A percentile compares a stretch with the other conserved stretches of the same genome.
Conservation (phyloP, 2,888 invertebrate genomes). For the Andrena chrysosceles region DNA sequence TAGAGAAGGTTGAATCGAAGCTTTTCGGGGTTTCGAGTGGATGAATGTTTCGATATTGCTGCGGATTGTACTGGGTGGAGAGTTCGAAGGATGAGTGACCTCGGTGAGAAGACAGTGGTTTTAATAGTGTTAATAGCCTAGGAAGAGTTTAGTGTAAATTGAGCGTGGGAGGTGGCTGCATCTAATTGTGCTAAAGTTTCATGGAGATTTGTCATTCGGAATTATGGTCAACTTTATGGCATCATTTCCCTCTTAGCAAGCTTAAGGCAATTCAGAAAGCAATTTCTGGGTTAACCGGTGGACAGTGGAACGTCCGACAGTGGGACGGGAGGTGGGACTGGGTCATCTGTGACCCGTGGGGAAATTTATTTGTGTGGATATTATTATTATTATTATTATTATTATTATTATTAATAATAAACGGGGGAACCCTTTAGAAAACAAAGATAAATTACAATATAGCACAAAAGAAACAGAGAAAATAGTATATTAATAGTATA, state of each 20-base stretch:
- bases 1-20: neutral
- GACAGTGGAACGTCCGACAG: no score
- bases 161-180: neutral
- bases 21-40: no score
- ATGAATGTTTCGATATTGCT: no score
- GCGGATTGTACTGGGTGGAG: neutral
- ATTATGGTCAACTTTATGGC: neutral
- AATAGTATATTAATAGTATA: no score
- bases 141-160: neutral
- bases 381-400: no score
- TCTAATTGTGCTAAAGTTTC: neutral
- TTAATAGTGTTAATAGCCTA: neutral
- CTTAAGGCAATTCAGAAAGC: neutral
- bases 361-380: no score
- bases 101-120: neutral
- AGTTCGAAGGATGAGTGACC: neutral
- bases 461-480: no score
- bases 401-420: no score
- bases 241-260: neutral
- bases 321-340: no score
- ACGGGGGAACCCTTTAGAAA: no score
- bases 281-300: neutral
- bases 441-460: no score
- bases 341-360: no score
- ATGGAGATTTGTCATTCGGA: constrained; percentile 1